Evolutionary conservation across 2,888 invertebrate species (phyloP).

Genomic region (Ophonus ardosiacus): DNA sequence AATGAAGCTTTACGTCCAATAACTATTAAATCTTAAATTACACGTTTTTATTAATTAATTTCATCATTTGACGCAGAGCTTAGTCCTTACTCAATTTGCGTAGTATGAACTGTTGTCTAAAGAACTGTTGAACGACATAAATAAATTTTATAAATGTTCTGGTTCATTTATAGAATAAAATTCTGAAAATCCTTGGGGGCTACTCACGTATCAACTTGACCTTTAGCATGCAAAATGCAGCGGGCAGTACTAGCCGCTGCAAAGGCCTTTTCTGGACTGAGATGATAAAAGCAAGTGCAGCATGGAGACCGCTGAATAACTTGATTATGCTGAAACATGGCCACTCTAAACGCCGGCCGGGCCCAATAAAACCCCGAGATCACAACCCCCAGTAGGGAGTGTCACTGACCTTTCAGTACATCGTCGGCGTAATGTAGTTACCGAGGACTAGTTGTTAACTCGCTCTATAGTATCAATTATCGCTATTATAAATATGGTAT

Average conservation of each 20-base stretch:
- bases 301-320: conserved; percentile 3
- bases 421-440: conserved; percentile 9
- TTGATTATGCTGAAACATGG: conserved; percentile 26
- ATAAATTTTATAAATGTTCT: too few species aligned
- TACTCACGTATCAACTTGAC: not conserved
- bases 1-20: too few species aligned
- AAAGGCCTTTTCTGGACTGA: conserved; percentile 8
- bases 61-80: too few species aligned
- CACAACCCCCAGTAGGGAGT: not conserved
- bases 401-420: conserved; percentile 19
- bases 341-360: not conserved
- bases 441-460: not conserved
- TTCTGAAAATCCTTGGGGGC: too few species aligned
- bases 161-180: too few species aligned
- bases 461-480: conserved; percentile 2
- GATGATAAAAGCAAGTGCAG: conserved; percentile 20
- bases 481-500: conserved; percentile 1
- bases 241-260: not conserved
- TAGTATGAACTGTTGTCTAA: too few species aligned
- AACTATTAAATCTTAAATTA: too few species aligned
- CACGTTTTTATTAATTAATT: too few species aligned
- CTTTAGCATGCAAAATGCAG: not conserved
- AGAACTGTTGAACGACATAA: too few species aligned
- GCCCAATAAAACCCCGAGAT: conserved; percentile 12
- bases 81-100: too few species aligned